These are phyloP conservation scores for Sebastes umbrosus DNA, from an alignment of 2,797 vertebrate genomes.

Conservation along the genomic window DNA sequence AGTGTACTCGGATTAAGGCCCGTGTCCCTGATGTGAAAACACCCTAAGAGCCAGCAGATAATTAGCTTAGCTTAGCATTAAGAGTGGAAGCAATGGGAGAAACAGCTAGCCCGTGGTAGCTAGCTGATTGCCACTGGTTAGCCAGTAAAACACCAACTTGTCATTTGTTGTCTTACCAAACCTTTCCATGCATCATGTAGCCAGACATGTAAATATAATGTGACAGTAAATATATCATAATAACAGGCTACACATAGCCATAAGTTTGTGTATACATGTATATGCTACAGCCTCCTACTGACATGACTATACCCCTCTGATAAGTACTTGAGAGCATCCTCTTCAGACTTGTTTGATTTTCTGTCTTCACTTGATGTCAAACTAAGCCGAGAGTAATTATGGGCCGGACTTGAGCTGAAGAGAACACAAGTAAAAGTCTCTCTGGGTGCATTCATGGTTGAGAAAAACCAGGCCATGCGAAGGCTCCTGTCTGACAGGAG, in stretches of 20 bases:
- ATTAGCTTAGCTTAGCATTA: neutral
- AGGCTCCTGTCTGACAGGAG: neutral
- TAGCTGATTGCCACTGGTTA: neutral
- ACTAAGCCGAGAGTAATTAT: neutral
- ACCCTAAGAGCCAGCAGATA: neutral
- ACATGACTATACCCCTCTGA: neutral
- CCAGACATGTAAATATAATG: neutral
- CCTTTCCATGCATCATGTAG: neutral
- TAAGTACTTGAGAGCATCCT: neutral
- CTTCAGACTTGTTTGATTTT: constrained; percentile 2
- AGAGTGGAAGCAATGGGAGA: neutral
- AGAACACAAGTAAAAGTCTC: neutral
- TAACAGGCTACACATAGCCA: neutral
- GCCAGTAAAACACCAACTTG: neutral
- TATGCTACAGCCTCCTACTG: neutral
- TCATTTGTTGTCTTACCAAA: neutral
- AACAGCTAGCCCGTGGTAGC: neutral
- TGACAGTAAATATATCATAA: neutral
- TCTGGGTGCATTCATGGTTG: neutral
- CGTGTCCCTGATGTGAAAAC: fast-evolving
- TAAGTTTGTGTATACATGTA: neutral
- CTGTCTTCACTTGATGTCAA: neutral
- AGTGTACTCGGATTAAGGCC: fast-evolving
- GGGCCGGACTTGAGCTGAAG: neutral
- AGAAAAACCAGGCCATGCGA: neutral